These are phyloP conservation scores for Tachina grossa DNA, from an alignment of 2,888 invertebrate genomes.

Conservation along the genomic window DNA sequence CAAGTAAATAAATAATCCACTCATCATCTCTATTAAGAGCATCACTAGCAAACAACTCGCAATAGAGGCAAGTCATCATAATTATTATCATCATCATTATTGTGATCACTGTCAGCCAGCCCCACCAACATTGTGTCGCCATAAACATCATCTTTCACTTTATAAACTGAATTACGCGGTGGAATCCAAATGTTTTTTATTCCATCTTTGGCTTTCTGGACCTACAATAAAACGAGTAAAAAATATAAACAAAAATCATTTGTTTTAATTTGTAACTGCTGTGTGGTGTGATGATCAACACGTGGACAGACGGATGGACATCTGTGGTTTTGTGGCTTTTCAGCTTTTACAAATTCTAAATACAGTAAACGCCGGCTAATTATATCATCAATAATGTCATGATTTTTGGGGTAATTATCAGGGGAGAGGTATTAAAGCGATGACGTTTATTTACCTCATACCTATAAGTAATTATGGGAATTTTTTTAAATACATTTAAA, in stretches of 20 bases:
- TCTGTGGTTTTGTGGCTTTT: constrained; percentile 37
- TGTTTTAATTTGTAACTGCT: constrained; percentile 65
- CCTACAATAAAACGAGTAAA: not conserved
- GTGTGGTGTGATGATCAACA: constrained; percentile 7
- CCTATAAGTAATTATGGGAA: no score
- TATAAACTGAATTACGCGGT: constrained; percentile 20
- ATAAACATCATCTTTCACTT: not conserved
- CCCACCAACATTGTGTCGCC: not conserved
- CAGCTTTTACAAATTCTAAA: constrained; percentile 23
- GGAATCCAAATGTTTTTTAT: constrained; percentile 5
- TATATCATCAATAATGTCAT: no score
- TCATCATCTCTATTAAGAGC: constrained; percentile 34
- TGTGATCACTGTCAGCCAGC: constrained; percentile 9
- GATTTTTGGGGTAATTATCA: no score
- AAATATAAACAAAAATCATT: constrained; percentile 27
- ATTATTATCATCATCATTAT: constrained; percentile 25
- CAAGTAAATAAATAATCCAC: constrained; percentile 34
- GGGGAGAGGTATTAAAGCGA: no score
- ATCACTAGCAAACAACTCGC: not conserved
- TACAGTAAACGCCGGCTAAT: not conserved
- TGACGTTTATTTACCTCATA: no score
- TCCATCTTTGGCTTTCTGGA: constrained; percentile 18
- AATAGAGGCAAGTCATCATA: constrained; percentile 4
- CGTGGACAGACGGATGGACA: not conserved
- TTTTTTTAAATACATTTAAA: no score